Base-by-base conservation (phyloP, 2,113 vertebrate genomes). In the Centropus unirufus region DNA sequence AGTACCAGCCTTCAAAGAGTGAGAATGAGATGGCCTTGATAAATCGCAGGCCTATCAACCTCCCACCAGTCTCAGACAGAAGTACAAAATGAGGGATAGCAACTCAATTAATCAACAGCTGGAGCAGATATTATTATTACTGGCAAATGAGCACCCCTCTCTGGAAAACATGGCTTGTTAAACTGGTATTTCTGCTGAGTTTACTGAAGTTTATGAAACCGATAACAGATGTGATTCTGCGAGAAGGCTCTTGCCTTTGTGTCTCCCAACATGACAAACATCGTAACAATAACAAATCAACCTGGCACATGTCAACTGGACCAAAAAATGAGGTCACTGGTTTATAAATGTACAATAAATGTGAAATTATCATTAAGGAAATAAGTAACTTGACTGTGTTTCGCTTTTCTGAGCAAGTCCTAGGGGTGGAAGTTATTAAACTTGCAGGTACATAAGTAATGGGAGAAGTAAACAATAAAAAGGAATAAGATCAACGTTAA, bases 121-220 rank as follows among this genome's bases (percentile, higher is more conserved):
- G 52, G 90, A 76, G 78, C 58, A 66, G 67, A 30, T 6, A 29
- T 8, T 39, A 57, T 91, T 82, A 66, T 69, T 87, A 11, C 74
- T 87, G 88, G 76, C 88, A 94, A 77, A 92, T 3, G 15, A 92
- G 17, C 23, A 70, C 6, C 68, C 26, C 40, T 63, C 34, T 66
- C 42, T 73, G 66, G 52, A 76, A 93, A 76, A 90, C 0, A 0
- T 3, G 12, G 30, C 89, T 70, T 32, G 52, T 49, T 90, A 29
- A 93, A 92, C 80, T 9, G 4, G 73, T 70, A 88, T 94, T 96
- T 93, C 72, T 90, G 92, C 72, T 88, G 83, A 92, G 63, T 9
- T 88, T 46, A 69, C 58, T 63, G 55, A 24, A 66, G n/a, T 49
- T 91, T 44, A 44, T 0, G 0, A 80, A 92, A 90, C 55, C 0